These are phyloP conservation scores for Sarcophaga subvicina DNA, from an alignment of 2,888 invertebrate species.

Conservation along the genomic window DNA sequence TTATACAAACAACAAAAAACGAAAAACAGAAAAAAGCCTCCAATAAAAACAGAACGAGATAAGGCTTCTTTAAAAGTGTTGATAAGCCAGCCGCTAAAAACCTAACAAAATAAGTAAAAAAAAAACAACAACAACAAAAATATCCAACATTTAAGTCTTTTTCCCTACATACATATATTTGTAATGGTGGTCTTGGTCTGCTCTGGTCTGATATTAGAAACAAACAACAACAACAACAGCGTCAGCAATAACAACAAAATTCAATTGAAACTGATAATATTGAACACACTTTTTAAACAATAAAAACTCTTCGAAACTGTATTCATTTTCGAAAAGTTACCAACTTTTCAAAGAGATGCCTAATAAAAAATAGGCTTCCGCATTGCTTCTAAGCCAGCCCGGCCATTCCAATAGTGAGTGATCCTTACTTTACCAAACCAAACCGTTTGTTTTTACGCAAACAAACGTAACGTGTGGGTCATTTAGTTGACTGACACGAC, in stretches of 20 bases:
- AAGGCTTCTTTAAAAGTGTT: conserved; percentile 47
- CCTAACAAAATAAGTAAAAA: not conserved
- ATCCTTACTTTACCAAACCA: not conserved
- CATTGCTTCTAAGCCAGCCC: not conserved
- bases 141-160: not conserved
- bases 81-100: conserved; percentile 51
- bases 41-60: conserved; percentile 30
- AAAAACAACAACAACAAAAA: not conserved
- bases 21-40: conserved; percentile 21
- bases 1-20: conserved; percentile 19
- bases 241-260: not conserved
- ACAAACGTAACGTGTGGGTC: not conserved
- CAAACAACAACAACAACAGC: too few relatives aligned
- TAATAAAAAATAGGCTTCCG: not conserved
- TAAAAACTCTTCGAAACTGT: not conserved
- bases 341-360: not conserved
- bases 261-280: not conserved
- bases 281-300: not conserved
- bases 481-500: not conserved
- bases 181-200: too few relatives aligned
- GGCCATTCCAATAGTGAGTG: not conserved
- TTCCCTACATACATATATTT: too few relatives aligned
- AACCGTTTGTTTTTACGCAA: not conserved
- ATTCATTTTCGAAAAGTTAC: not conserved
- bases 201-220: not conserved